Evolutionary conservation across 2,797 vertebrate genomes (phyloP).

Genomic region (Allobates femoralis): DNA sequence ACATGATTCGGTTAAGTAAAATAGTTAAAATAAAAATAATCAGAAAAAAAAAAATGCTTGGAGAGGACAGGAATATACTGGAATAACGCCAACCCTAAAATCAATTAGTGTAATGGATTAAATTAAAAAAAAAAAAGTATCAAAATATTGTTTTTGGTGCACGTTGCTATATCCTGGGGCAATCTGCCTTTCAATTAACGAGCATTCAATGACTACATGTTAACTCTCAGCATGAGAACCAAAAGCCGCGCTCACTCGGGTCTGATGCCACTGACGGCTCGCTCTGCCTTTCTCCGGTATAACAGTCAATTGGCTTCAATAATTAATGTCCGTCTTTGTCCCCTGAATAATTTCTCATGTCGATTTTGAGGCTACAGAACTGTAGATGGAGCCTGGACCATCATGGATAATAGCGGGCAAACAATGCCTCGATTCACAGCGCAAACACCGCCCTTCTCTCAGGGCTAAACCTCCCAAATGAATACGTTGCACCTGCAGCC

Average conservation of each 20-base stretch:
- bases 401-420: slow-evolving; percentile 46
- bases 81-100: not conserved
- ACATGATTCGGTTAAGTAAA: too few relatives aligned
- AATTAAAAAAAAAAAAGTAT: not conserved
- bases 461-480: slow-evolving; percentile 60
- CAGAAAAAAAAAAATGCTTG: not conserved
- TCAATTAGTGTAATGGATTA: not conserved
- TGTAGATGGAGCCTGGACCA: slow-evolving; percentile 37
- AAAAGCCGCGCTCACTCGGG: slow-evolving; percentile 35
- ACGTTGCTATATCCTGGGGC: not conserved
- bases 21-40: not conserved
- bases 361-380: slow-evolving; percentile 42
- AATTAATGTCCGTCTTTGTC: slow-evolving; percentile 60
- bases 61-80: not conserved
- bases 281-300: slow-evolving; percentile 56
- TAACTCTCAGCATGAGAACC: slow-evolving; percentile 41
- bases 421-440: not conserved
- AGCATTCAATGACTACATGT: not conserved
- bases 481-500: slow-evolving; percentile 70
- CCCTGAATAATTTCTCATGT: slow-evolving; percentile 47
- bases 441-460: slow-evolving; percentile 2
- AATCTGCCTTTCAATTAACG: slow-evolving; percentile 24
- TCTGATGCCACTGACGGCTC: slow-evolving; percentile 55
- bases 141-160: not conserved
- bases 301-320: slow-evolving; percentile 57